phyloP scores from a whole-genome alignment of 2,113 vertebrate species.

The Ctenodactylus gundi region DNA sequence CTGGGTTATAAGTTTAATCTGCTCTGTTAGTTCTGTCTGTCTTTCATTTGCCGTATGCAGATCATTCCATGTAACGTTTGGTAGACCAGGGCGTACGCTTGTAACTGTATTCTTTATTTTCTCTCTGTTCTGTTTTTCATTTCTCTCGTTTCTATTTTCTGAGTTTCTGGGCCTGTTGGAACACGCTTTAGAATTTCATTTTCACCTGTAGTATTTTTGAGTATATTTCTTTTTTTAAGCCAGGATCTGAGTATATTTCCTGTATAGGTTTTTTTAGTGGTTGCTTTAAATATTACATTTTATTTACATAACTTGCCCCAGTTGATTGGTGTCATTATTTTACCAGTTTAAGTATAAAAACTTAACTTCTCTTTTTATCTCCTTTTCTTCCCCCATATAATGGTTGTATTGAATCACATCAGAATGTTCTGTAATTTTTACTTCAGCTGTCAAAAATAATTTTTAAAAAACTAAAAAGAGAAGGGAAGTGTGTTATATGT shows the following conservation, averaged over 20 bases:
- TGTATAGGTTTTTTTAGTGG: neutral
- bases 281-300: neutral
- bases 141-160: slow-evolving; percentile 29
- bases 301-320: neutral
- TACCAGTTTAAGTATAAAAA: neutral
- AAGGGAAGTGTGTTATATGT: neutral
- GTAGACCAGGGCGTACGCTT: neutral
- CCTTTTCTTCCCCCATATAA: neutral
- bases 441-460: neutral
- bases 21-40: neutral
- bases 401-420: neutral
- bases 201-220: neutral
- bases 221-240: too few species aligned
- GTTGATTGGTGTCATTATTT: neutral
- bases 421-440: neutral
- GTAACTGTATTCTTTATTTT: neutral
- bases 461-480: neutral
- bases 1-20: neutral
- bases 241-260: neutral
- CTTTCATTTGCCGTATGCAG: neutral
- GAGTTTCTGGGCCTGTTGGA: neutral
- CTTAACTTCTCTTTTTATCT: neutral
- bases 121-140: neutral
- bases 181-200: slow-evolving; percentile 2
- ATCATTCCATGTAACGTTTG: neutral